These are phyloP conservation scores for Enteromius treurensis DNA, from an alignment of 2,797 vertebrate species.

Conservation along the genomic window DNA sequence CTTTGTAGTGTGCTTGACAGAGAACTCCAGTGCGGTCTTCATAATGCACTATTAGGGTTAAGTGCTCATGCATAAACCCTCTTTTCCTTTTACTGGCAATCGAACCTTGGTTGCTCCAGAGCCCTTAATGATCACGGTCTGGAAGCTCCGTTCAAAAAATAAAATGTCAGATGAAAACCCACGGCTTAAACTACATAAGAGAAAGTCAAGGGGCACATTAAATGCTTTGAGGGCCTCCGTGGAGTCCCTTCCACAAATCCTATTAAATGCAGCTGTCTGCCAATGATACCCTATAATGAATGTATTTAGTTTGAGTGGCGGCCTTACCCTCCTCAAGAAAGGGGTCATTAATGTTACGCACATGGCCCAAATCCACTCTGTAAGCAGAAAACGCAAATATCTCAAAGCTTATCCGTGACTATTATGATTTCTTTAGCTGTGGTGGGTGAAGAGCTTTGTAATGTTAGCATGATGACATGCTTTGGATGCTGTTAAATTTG, in stretches of 20 bases:
- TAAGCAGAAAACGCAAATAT: background rate
- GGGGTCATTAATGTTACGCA: conserved; percentile 33
- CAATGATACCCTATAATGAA: conserved; percentile 21
- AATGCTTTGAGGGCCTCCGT: conserved; percentile 16
- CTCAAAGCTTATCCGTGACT: conserved; percentile 3
- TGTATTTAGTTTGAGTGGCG: conserved; percentile 28
- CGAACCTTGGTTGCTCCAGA: background rate
- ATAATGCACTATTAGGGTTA: conserved; percentile 11
- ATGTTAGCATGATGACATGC: conserved; percentile 1
- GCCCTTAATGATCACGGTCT: conserved; percentile 41
- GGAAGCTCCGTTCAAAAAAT: conserved; percentile 29
- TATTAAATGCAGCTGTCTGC: conserved; percentile 35
- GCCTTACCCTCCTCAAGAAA: conserved; percentile 24
- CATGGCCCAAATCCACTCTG: conserved; percentile 31
- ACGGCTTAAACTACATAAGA: conserved; percentile 31
- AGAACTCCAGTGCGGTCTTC: background rate
- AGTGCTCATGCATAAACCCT: conserved; percentile 23
- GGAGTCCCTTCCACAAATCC: conserved; percentile 36
- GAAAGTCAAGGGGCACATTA: conserved; percentile 43
- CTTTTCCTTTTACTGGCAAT: background rate
- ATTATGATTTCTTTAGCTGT: background rate
- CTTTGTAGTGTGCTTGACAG: background rate
- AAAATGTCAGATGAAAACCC: conserved; percentile 52
- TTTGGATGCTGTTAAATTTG: background rate
- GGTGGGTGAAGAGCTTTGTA: background rate